These are phyloP conservation scores for Drosophila teissieri DNA, from an alignment of 1,140 invertebrate species.

Conservation along the genomic window DNA sequence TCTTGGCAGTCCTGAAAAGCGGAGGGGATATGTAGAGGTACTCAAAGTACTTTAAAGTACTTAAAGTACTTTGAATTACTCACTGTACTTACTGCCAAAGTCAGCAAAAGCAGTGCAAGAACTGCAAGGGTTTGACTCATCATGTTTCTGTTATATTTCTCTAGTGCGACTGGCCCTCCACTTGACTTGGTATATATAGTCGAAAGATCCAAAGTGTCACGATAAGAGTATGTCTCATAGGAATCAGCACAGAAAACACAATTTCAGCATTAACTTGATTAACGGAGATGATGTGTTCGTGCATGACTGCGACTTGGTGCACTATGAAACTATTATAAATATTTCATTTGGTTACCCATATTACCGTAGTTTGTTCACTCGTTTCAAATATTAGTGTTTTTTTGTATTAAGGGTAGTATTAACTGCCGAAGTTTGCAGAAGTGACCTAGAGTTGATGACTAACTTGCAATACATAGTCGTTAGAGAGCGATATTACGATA, in stretches of 20 bases:
- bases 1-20: constrained; percentile 23
- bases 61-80: neutral
- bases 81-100: constrained; percentile 36
- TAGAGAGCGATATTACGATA: neutral
- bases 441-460: neutral
- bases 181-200: constrained; percentile 33
- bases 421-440: no score
- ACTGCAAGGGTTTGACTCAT: constrained; percentile 27
- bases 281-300: neutral
- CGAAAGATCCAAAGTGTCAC: neutral
- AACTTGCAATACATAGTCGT: neutral
- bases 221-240: constrained; percentile 22
- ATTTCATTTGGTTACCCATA: no score
- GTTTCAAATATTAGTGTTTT: no score
- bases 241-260: constrained; percentile 29
- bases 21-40: no score
- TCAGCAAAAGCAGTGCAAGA: constrained; percentile 33
- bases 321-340: no score
- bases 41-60: neutral
- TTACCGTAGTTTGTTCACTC: no score
- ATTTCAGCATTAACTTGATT: constrained; percentile 31
- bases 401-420: no score
- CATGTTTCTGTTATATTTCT: constrained; percentile 22
- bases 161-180: neutral
- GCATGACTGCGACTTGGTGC: no score